phyloP scores from a whole-genome alignment of 2,113 vertebrate genomes.

The Osmerus mordax region DNA sequence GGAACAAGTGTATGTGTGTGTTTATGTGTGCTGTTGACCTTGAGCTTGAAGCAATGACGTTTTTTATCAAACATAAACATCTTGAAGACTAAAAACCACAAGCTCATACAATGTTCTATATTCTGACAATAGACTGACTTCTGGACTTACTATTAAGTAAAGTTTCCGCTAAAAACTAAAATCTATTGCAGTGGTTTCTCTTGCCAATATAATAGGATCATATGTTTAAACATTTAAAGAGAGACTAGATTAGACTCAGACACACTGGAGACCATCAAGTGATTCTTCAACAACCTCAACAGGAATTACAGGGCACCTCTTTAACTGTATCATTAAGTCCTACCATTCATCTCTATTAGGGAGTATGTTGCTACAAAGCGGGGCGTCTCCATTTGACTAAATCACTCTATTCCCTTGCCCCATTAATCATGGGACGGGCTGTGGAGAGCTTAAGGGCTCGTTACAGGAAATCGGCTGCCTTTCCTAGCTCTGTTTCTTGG shows the following conservation, averaged over 20 bases:
- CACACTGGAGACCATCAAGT: no score
- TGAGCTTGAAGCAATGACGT: not conserved
- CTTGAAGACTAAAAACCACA: not conserved
- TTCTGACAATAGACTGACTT: no score
- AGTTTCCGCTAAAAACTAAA: no score
- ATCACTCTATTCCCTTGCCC: conserved; percentile 28
- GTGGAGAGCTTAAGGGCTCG: conserved; percentile 36
- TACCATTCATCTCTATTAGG: conserved; percentile 45
- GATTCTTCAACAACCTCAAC: no score
- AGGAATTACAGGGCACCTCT: conserved; percentile 24
- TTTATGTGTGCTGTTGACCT: not conserved
- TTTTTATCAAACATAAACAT: not conserved
- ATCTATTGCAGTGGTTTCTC: no score
- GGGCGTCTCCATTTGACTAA: conserved; percentile 32
- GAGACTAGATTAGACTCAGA: no score
- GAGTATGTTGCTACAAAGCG: conserved; percentile 24
- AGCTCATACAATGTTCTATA: no score
- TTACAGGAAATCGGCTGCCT: conserved; percentile 39
- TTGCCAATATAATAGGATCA: no score
- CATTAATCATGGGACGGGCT: conserved; percentile 46
- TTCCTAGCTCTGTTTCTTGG: conserved; percentile 24
- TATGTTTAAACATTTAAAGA: no score
- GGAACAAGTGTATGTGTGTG: conserved; percentile 4
- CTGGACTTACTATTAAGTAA: no score
- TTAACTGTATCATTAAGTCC: conserved; percentile 7